phyloP scores from a whole-genome alignment of 2,888 invertebrate species.

The Spodoptera littoralis region DNA sequence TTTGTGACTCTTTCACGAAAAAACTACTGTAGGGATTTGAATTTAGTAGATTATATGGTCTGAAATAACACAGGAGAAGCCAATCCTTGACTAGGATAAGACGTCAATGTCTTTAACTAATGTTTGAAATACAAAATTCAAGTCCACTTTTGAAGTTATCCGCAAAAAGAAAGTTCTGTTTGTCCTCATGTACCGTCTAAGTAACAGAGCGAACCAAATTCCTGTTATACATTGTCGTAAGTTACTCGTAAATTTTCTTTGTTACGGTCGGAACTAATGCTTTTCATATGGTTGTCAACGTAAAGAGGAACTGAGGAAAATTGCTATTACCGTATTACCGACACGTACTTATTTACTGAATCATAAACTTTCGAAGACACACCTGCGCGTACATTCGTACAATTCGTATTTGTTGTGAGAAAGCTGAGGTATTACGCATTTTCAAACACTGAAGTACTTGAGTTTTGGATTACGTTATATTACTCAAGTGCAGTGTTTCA shows the following conservation, averaged over 20 bases:
- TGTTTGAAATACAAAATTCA: no score
- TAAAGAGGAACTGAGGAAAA: conserved; percentile 50
- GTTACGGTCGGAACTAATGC: conserved; percentile 48
- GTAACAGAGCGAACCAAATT: neutral
- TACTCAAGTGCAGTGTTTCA: conserved; percentile 20
- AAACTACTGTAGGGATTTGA: no score
- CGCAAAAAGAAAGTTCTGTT: no score
- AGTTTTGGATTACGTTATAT: conserved; percentile 30
- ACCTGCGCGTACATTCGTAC: conserved; percentile 42
- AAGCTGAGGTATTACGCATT: conserved; percentile 48
- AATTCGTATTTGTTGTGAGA: conserved; percentile 44
- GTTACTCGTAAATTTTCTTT: conserved; percentile 28
- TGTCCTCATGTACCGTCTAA: no score
- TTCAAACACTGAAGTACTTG: conserved; percentile 34
- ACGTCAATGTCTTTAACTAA: no score
- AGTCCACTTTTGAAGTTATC: no score
- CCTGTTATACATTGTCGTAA: conserved; percentile 24
- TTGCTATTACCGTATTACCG: conserved; percentile 34
- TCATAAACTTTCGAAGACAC: conserved; percentile 55
- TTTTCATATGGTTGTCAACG: conserved; percentile 38
- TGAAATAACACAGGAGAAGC: no score
- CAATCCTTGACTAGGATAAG: no score
- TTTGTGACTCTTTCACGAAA: no score
- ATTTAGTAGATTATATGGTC: no score
- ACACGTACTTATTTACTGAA: conserved; percentile 49